Base-by-base conservation (phyloP, 2,888 invertebrate species). In the Diogma glabrata region DNA sequence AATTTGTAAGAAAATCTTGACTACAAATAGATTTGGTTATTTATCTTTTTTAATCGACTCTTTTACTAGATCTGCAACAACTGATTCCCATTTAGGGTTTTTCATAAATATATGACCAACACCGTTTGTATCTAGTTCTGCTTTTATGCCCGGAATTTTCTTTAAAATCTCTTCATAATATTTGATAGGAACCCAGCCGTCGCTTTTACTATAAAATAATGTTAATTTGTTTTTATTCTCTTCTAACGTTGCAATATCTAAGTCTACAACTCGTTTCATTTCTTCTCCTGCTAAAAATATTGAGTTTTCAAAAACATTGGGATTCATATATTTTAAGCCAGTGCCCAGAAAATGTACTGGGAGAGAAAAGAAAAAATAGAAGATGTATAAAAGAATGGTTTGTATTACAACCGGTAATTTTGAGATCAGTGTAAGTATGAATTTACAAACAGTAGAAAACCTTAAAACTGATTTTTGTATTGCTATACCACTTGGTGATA, bases 81-180 rank as follows among this genome's bases (percentile, higher is more conserved):
- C n/a, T n/a, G n/a, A n/a, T 43, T 43, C 43, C n/a, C 22, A 20
- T 9, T 43, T 43, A 4, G 10, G 3, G 23, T 47, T 33, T 20
- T 94, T 64, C 5, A 92, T 88, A 76, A 91, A 95, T 3, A 87
- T 82, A 70, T 95, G 94, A 26, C 76, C 73, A 59, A 77, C 77
- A 17, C 76, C 74, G 46, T 75, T 67, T 17, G 72, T 68, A 62
- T 82, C 82, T 17, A 84, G 61, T 54, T 75, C 66, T 3, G 80
- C 78, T 56, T 82, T 75, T 7, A 80, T 69, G 51, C 75, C 67
- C 0, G 84, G 82, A 63, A 81, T 75, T 51, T 70, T 70, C 17
- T 67, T 59, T 55, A 73, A 76, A 52, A 94, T 67, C 54, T 83
- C 78, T 22, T 81, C 70, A 63, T 79, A 87, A 63, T 83, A 88